Conservation (phyloP, 1,140 invertebrate species). For the Nasonia giraulti region DNA sequence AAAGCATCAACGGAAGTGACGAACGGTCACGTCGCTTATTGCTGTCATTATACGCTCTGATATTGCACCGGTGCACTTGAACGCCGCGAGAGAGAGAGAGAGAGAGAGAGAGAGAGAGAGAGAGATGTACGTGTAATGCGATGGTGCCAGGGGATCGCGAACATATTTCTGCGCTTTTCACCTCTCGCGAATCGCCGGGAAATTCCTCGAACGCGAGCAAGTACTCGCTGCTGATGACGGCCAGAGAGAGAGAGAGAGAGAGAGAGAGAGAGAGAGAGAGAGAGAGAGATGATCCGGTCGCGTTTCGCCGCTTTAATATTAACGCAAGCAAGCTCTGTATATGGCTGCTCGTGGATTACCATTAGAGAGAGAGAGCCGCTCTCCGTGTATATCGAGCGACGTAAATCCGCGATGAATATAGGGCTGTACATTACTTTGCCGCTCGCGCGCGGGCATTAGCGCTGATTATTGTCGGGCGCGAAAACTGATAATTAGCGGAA, state of each 20-base stretch:
- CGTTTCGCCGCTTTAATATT: constrained; percentile 47
- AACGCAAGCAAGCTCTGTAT: constrained; percentile 36
- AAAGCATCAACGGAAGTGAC: constrained; percentile 54
- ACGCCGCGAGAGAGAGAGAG: too few relatives aligned
- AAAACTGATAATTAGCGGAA: constrained; percentile 30
- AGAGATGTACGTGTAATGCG: not conserved
- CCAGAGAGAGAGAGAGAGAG: not conserved
- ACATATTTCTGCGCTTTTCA: not conserved
- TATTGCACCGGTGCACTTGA: not conserved
- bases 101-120: too few relatives aligned
- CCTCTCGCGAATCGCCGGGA: not conserved
- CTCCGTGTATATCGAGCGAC: not conserved
- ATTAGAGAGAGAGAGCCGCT: constrained; percentile 52
- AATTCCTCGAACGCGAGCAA: not conserved
- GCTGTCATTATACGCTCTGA: constrained; percentile 20
- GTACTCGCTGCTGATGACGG: too few relatives aligned
- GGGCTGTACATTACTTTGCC: constrained; percentile 25
- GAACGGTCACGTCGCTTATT: constrained; percentile 51
- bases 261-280: constrained; percentile 19
- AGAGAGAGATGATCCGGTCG: constrained; percentile 45
- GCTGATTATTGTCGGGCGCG: not conserved
- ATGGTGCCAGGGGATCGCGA: not conserved
- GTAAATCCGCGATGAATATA: constrained; percentile 51
- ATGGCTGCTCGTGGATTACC: constrained; percentile 16
- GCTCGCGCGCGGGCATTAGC: not conserved